phyloP scores from a whole-genome alignment of 2,797 vertebrate species.

The Ctenochaetus hawaiiensis region DNA sequence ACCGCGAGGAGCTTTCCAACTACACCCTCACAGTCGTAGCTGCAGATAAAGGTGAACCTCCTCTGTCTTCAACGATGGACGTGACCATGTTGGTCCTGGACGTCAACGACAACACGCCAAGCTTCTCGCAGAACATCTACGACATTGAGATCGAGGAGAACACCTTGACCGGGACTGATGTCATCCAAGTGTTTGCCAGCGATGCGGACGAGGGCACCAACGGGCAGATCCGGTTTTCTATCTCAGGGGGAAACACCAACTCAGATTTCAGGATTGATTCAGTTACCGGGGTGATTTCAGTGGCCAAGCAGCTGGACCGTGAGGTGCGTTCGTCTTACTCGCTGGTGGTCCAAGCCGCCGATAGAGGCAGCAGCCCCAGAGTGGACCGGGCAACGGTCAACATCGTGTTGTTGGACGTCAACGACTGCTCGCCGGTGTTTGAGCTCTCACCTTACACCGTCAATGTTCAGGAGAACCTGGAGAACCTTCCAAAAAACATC shows the following conservation, averaged over 20 bases:
- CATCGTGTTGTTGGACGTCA: slow-evolving; percentile 90
- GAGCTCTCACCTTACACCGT: slow-evolving; percentile 94
- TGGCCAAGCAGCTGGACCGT: slow-evolving; percentile 93
- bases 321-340: slow-evolving; percentile 88
- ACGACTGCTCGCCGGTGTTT: slow-evolving; percentile 93
- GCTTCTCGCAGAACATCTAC: slow-evolving; percentile 92
- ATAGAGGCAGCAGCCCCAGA: slow-evolving; percentile 92
- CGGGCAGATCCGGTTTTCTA: slow-evolving; percentile 93
- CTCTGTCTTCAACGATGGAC: slow-evolving; percentile 90
- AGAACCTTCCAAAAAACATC: slow-evolving; percentile 87
- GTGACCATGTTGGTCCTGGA: slow-evolving; percentile 92
- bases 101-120: slow-evolving; percentile 94
- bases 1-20: slow-evolving; percentile 92
- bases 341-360: slow-evolving; percentile 90
- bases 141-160: slow-evolving; percentile 92
- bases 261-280: slow-evolving; percentile 93
- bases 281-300: slow-evolving; percentile 92
- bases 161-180: slow-evolving; percentile 91
- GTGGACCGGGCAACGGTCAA: slow-evolving; percentile 88
- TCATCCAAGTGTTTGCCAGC: slow-evolving; percentile 90
- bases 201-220: slow-evolving; percentile 95
- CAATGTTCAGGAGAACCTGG: slow-evolving; percentile 90
- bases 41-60: slow-evolving; percentile 93
- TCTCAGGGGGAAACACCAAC: slow-evolving; percentile 84
- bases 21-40: slow-evolving; percentile 93